A percentile compares a stretch with the other conserved stretches of the same genome.
phyloP scores from a whole-genome alignment of 2,113 vertebrate species.

The Urocitellus parryii region DNA sequence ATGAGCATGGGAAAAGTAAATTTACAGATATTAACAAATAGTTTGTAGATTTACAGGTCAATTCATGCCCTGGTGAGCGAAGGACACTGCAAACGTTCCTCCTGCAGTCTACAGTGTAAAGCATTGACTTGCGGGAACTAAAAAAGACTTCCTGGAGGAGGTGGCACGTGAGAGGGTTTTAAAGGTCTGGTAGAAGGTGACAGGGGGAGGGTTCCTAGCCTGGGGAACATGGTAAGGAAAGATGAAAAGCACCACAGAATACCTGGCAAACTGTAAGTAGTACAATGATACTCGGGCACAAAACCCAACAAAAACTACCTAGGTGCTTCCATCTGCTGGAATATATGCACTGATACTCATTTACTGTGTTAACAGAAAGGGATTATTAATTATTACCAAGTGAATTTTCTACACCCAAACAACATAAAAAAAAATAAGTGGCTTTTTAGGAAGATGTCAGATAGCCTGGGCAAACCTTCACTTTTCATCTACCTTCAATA shows the following conservation, averaged over 20 bases:
- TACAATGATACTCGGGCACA: not conserved
- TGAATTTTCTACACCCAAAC: not conserved
- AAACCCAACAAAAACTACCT: not conserved
- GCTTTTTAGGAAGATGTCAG: not conserved
- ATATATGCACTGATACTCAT: not conserved
- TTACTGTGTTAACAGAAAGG: not conserved
- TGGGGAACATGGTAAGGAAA: not conserved
- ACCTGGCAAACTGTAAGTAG: not conserved
- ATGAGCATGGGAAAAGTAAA: not conserved
- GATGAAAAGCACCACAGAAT: not conserved
- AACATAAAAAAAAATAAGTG: not conserved
- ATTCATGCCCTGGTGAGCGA: not conserved
- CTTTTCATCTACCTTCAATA: not conserved
- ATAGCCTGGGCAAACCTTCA: not conserved
- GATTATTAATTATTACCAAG: not conserved
- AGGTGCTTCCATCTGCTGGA: not conserved
- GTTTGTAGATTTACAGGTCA: not conserved
- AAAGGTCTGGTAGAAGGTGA: not conserved
- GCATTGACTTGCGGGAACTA: not conserved
- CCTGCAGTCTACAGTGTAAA: not conserved
- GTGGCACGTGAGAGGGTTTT: not conserved
- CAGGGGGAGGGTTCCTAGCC: not conserved
- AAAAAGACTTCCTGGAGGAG: not conserved
- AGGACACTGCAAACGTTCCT: not conserved
- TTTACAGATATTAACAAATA: slow-evolving; percentile 32